phyloP scores from a whole-genome alignment of 1,140 invertebrate genomes.

The Pseudomyrmex gracilis region DNA sequence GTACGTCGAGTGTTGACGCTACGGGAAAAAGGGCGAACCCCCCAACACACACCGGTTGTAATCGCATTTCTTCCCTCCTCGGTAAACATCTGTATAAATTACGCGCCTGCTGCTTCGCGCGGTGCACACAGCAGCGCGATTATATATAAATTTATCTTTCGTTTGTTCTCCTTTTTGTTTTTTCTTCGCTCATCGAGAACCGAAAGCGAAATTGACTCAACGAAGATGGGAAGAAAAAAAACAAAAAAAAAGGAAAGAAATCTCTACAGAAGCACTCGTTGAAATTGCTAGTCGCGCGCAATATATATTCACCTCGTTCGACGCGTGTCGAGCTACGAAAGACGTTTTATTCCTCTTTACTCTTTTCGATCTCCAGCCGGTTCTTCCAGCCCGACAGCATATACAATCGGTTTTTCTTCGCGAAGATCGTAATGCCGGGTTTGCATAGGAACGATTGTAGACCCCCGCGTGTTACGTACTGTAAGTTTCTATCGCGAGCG shows the following conservation, averaged over 20 bases:
- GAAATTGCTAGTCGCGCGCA: neutral
- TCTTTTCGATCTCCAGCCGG: neutral
- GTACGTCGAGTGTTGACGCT: conserved; percentile 47
- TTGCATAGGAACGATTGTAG: conserved; percentile 44
- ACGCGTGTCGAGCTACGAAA: no score
- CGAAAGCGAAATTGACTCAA: neutral
- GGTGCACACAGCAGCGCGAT: neutral
- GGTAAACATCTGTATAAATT: conserved; percentile 45
- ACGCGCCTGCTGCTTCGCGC: neutral
- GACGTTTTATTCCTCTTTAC: neutral
- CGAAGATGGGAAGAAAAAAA: neutral
- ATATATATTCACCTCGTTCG: no score
- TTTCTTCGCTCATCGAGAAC: no score
- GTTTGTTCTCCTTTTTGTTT: neutral
- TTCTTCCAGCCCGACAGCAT: neutral
- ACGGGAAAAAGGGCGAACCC: conserved; percentile 29
- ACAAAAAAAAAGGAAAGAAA: neutral
- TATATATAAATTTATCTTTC: conserved; percentile 36
- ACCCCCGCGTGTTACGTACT: conserved; percentile 17
- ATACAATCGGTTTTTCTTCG: conserved; percentile 29
- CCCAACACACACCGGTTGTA: conserved; percentile 7
- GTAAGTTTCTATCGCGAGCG: conserved; percentile 46
- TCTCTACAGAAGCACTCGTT: neutral
- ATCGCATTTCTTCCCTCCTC: conserved; percentile 22
- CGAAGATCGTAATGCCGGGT: conserved; percentile 33